These are phyloP conservation scores for Himantopus leucocephalus DNA, from an alignment of 2,113 vertebrate species.

Conservation along the genomic window DNA sequence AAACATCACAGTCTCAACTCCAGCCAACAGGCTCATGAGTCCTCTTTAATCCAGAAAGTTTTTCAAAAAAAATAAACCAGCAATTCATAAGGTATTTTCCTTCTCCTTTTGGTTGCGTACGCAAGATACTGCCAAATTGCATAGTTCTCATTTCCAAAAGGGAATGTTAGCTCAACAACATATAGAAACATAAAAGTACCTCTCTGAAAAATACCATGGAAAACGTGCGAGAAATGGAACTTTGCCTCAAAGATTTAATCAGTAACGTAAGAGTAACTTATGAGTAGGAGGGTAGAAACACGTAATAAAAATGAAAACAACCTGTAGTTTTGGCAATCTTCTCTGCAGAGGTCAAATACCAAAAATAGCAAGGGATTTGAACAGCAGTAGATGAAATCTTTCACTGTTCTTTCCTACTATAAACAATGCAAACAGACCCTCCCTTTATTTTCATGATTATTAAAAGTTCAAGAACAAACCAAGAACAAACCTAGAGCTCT, in stretches of 20 bases:
- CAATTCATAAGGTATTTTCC: slow-evolving; percentile 50
- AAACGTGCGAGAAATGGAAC: not conserved
- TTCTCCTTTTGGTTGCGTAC: slow-evolving; percentile 23
- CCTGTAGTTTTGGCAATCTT: slow-evolving; percentile 28
- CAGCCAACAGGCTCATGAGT: not conserved
- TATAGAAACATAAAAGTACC: not conserved
- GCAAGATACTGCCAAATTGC: not conserved
- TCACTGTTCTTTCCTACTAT: not conserved
- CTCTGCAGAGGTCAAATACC: slow-evolving; percentile 48
- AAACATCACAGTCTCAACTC: not conserved
- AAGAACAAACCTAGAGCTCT: not conserved
- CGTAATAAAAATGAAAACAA: slow-evolving; percentile 24
- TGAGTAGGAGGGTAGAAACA: not conserved
- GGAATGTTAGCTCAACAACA: not conserved
- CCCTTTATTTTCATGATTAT: slow-evolving; percentile 6
- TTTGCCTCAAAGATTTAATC: slow-evolving; percentile 33
- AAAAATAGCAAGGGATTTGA: slow-evolving; percentile 41
- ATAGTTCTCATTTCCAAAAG: not conserved
- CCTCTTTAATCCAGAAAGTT: slow-evolving; percentile 25
- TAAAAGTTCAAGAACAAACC: not conserved
- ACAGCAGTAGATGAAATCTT: slow-evolving; percentile 38
- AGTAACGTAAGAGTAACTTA: not conserved
- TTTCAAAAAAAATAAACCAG: slow-evolving; percentile 54
- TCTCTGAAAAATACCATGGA: not conserved
- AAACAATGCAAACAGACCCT: slow-evolving; percentile 41